Percentiles rank a stretch among this genome's conserved stretches.
phyloP scores from a whole-genome alignment of 2,113 vertebrate genomes.

The Suricata suricatta region DNA sequence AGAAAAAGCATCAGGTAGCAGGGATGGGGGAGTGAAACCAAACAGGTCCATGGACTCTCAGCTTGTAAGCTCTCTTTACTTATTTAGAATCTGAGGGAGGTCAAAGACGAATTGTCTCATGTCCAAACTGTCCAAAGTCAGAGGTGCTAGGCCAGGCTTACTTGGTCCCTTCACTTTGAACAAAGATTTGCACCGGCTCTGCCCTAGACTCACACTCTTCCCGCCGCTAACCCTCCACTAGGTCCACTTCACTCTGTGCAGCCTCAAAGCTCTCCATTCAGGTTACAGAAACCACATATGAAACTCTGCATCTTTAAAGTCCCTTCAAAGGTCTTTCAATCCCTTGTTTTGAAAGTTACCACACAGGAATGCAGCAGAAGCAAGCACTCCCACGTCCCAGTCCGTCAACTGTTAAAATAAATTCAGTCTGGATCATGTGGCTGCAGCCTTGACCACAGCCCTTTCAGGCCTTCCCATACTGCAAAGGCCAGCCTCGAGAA shows the following conservation, averaged over 20 bases:
- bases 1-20: not conserved
- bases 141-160: not conserved
- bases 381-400: not conserved
- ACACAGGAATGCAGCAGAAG: constrained; percentile 36
- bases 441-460: constrained; percentile 23
- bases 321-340: constrained; percentile 37
- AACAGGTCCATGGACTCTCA: not conserved
- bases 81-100: not conserved
- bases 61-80: not conserved
- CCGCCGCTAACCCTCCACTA: not conserved
- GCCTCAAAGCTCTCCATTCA: not conserved
- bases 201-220: not conserved
- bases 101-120: not conserved
- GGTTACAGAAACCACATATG: constrained; percentile 13
- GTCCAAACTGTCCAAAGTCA: constrained; percentile 2
- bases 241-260: not conserved
- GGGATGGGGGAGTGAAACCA: not conserved
- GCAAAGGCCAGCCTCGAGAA: constrained; percentile 45
- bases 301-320: constrained; percentile 36
- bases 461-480: constrained; percentile 29
- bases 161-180: not conserved
- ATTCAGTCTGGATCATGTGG: constrained; percentile 4
- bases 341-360: constrained; percentile 47
- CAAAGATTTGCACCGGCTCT: not conserved
- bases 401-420: not conserved